These are phyloP conservation scores for Lasioglossum calceatum DNA, from an alignment of 2,888 invertebrate species.

Conservation along the genomic window DNA sequence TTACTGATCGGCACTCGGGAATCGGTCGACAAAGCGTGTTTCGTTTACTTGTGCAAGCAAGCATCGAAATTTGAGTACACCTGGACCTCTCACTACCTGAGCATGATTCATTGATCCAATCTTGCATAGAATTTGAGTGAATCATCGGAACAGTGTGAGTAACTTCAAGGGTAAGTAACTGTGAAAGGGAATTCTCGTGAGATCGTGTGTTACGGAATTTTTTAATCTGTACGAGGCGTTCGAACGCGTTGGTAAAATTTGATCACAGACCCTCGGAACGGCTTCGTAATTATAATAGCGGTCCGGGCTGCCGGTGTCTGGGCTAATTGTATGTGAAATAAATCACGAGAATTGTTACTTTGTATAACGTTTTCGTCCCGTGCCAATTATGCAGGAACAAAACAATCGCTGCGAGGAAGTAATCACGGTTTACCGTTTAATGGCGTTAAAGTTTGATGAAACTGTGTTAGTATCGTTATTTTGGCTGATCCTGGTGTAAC, in stretches of 20 bases:
- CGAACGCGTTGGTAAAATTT: neutral
- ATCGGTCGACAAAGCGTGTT: neutral
- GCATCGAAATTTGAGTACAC: neutral
- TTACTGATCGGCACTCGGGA: neutral
- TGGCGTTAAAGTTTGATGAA: neutral
- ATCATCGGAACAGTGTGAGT: conserved; percentile 10
- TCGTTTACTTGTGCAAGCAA: neutral
- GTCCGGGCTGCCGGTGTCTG: neutral
- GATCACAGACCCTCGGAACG: neutral
- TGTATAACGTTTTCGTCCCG: neutral
- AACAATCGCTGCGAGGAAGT: neutral
- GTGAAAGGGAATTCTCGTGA: conserved; percentile 2
- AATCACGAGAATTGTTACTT: neutral
- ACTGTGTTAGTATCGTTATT: conserved; percentile 1
- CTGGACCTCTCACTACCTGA: neutral
- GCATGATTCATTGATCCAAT: conserved; percentile 5
- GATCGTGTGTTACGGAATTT: neutral
- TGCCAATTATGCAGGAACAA: neutral
- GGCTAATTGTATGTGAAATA: conserved; percentile 2
- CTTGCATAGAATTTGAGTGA: neutral
- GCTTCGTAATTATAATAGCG: neutral
- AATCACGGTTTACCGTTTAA: neutral
- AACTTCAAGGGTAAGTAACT: conserved; percentile 2
- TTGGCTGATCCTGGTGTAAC: neutral
- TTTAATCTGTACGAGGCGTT: neutral